Evolutionary conservation across 2,797 vertebrate species (phyloP), one percentile per base, ranked within the genome.

Genomic region (Heliangelus exortis): DNA sequence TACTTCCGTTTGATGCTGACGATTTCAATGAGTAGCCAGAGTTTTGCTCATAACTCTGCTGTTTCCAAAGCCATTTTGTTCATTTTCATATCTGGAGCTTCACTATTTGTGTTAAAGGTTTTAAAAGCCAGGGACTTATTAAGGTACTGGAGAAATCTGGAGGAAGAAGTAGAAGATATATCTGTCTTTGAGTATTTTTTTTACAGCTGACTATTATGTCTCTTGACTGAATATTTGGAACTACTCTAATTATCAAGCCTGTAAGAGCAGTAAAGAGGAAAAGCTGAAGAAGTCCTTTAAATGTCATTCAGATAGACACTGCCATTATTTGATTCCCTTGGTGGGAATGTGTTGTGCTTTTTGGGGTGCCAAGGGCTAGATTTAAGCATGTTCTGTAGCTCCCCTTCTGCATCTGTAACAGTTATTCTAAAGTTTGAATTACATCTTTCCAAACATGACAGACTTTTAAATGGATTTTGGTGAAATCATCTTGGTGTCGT

Each of bases 81-180:
- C 39, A 34, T 34, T 68, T 68, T 63, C 6, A 0, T 72, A 34
- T 12, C 58, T 59, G 41, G 45, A 68, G 18, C 23, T 26, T 73
- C 3, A 2, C 33, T 48, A 31, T 36, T 66, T 0, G 0, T 33
- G n/a, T 53, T 77, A 47, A 73, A 85, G 4, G 9, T 31, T 76
- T 67, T 63, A 34, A 10, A 36, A 33, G 78, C 47, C 6, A 36
- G 19, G 19, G 6, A 14, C 19, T 58, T 33, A 18, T 33, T 28
- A 45, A 78, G 31, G 17, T 58, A 59, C 16, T 59, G n/a, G 51
- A 65, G 66, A 63, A 41, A 43, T 68, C 39, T 43, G 29, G 54
- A 82, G 39, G 45, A 78, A 68, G 57, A 74, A 12, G 17, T 36
- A 41, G 67, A 55, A 79, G 50, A 45, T 41, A 3, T 6, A 12